A percentile compares a stretch with the other conserved stretches of the same genome.
phyloP scores from a whole-genome alignment of 2,797 vertebrate genomes.

The Heterohyrax brucei region DNA sequence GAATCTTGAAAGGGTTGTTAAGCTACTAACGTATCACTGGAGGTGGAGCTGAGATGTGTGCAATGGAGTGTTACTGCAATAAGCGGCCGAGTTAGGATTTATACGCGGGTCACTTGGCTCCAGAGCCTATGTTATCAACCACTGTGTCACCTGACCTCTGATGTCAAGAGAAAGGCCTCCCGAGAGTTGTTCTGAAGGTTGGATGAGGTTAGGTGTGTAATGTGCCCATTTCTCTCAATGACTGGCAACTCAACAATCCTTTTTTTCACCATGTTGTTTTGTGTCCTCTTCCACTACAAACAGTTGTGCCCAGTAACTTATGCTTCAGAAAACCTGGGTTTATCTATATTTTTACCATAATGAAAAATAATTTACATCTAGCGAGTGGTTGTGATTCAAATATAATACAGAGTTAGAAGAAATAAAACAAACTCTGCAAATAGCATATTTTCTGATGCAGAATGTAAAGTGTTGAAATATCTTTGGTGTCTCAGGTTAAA shows the following conservation, averaged over 20 bases:
- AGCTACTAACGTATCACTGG: background rate
- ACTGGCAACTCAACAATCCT: background rate
- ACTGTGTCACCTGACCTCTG: background rate
- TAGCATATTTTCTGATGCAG: background rate
- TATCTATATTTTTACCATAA: background rate
- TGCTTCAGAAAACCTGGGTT: background rate
- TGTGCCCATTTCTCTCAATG: background rate
- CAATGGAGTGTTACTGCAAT: accelerated
- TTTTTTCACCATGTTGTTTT: accelerated
- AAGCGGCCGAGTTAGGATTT: no score
- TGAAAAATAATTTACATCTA: background rate
- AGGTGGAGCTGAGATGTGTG: accelerated
- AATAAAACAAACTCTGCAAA: background rate
- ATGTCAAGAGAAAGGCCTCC: background rate
- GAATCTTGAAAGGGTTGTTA: background rate
- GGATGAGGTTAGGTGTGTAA: accelerated
- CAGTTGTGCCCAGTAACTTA: accelerated
- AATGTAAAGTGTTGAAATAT: background rate
- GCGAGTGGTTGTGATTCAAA: background rate
- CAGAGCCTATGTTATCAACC: background rate
- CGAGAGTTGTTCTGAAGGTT: background rate
- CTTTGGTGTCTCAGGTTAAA: background rate
- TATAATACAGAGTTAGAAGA: background rate
- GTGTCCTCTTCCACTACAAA: background rate
- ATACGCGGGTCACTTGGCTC: background rate